Evolutionary conservation across 2,888 invertebrate species (phyloP), one percentile per base, ranked within the genome.

Genomic region (Drosophila bunnanda): DNA sequence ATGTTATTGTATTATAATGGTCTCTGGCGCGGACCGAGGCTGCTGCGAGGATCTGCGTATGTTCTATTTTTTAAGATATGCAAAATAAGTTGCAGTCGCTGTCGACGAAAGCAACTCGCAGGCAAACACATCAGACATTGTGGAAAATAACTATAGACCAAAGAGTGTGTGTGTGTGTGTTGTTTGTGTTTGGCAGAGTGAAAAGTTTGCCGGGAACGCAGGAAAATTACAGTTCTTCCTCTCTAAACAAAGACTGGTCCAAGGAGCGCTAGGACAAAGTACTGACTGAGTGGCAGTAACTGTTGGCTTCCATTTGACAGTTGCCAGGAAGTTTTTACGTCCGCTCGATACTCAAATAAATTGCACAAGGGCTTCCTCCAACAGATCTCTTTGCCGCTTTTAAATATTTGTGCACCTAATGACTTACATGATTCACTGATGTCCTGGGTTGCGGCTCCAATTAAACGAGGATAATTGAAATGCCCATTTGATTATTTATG

Each of bases 141-240:
- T 69, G 44, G 39, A 65, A 66, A 67, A 56, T 66, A 56, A 56
- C 50, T 57, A 52, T 67, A 28, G 9, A 43, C 50, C 20, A 20
- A 50, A 1, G 50, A 20, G 20, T 60, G 28, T 41, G n/a, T 32
- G 43, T n/a, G n/a, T 36, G 20, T 44, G 25, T 43, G 25, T 46
- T 36, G 20, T 44, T 32, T 43, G 25, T 46, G 38, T 25, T 39
- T 52, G 64, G 46, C 34, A 54, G 54, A 67, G 66, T 67, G 54
- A 67, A 71, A 48, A 67, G 66, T 67, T 67, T 54, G 39, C 22
- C 39, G 66, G 65, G 66, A 58, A 71, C 61, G 69, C 86, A 82
- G 86, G 80, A 83, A 83, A 83, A 82, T 83, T 86, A 83, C 79
- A 75, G 66, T 65, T 76, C 79, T 82, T 83, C 83, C 80, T 76